Evolutionary conservation across 2,113 vertebrate species (phyloP).

Genomic region (Microcebus lehilahytsara): DNA sequence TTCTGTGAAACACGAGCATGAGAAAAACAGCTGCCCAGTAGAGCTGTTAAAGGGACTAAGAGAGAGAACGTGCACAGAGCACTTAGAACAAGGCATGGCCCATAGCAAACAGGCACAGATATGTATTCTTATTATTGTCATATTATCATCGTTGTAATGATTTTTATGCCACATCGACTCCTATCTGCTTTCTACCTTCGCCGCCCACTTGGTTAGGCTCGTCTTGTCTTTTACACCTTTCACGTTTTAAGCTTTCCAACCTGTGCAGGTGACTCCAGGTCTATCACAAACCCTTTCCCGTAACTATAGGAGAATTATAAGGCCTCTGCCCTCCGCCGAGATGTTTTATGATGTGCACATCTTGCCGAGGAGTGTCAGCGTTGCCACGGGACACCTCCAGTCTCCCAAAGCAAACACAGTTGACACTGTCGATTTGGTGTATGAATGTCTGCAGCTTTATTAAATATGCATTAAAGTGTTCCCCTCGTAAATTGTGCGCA

Average conservation of each 20-base stretch:
- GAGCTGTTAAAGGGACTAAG: neutral
- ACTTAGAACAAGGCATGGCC: neutral
- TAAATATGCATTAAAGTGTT: slow-evolving; percentile 85
- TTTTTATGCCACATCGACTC: accelerated
- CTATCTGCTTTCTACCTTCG: neutral
- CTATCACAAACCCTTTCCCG: slow-evolving; percentile 48
- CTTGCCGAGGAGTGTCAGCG: slow-evolving; percentile 70
- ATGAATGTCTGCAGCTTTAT: slow-evolving; percentile 83
- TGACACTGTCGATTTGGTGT: slow-evolving; percentile 83
- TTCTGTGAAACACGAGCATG: neutral
- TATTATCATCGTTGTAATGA: accelerated
- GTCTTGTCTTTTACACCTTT: slow-evolving; percentile 53
- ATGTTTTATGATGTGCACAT: slow-evolving; percentile 76
- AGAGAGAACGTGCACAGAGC: accelerated
- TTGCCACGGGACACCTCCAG: slow-evolving; percentile 75
- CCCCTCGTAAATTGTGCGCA: slow-evolving; percentile 82
- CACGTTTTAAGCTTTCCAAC: slow-evolving; percentile 57
- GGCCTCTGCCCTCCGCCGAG: slow-evolving; percentile 74
- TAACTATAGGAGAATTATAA: slow-evolving; percentile 33
- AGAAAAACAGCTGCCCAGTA: neutral
- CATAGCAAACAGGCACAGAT: accelerated
- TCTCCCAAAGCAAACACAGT: slow-evolving; percentile 82
- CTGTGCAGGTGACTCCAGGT: slow-evolving; percentile 64
- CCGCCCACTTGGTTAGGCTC: neutral
- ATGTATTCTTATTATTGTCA: no score